A percentile compares a stretch with the other conserved stretches of the same genome.
Evolutionary conservation across 2,113 vertebrate species (phyloP).

Genomic region (Eulemur macaco): DNA sequence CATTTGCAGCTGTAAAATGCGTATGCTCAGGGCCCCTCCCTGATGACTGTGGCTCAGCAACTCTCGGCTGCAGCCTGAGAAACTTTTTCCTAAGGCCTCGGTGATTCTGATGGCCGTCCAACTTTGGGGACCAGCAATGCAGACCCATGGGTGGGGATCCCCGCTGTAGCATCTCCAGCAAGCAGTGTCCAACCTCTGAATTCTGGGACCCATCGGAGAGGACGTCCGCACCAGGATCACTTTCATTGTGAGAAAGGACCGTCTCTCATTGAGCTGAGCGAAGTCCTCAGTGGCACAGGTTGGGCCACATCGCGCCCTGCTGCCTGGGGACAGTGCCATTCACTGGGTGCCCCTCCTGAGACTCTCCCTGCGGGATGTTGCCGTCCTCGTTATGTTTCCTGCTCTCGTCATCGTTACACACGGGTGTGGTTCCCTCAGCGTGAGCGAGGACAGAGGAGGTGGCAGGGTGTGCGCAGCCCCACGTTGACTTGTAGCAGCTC

Average conservation of each 20-base stretch:
- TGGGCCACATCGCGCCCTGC: neutral
- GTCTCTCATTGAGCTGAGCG: accelerated
- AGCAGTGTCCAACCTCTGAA: neutral
- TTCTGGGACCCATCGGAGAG: neutral
- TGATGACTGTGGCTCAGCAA: neutral
- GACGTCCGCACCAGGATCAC: accelerated
- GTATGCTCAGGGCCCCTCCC: neutral
- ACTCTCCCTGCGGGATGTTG: neutral
- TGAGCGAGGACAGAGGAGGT: no score
- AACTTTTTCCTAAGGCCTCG: neutral
- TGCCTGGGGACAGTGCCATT: neutral
- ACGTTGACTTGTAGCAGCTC: neutral
- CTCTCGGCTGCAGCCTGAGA: neutral
- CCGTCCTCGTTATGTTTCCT: neutral
- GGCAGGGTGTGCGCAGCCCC: no score
- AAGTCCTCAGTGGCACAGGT: neutral
- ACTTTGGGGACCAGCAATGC: neutral
- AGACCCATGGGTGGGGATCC: accelerated
- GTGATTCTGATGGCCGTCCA: neutral
- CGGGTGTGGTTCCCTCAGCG: neutral
- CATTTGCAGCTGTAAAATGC: neutral
- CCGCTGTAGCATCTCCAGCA: neutral
- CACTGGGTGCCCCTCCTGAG: neutral
- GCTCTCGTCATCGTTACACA: neutral
- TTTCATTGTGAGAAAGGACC: neutral